Evolutionary conservation across 2,113 vertebrate genomes (phyloP).

Genomic region (Neoarius graeffei): DNA sequence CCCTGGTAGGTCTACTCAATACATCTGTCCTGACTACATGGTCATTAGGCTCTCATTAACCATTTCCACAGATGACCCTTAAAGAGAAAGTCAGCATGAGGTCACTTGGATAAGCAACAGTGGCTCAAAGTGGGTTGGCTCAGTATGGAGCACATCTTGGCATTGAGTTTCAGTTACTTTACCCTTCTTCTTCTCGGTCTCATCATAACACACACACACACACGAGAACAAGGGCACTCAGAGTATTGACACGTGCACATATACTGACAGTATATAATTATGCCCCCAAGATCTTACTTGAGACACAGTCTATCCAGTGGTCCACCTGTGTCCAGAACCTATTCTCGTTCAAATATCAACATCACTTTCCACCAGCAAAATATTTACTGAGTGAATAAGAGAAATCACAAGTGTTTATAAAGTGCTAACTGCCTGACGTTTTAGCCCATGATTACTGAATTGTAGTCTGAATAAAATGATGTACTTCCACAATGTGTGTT

Average conservation of each 20-base stretch:
- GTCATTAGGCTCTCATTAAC: slow-evolving; percentile 54
- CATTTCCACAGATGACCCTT: slow-evolving; percentile 41
- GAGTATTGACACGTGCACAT: slow-evolving; percentile 19
- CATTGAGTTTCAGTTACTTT: slow-evolving; percentile 54
- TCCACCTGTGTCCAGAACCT: slow-evolving; percentile 2
- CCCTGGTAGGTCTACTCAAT: slow-evolving; percentile 49
- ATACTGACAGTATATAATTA: background rate
- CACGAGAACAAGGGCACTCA: slow-evolving; percentile 47
- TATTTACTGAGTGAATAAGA: slow-evolving; percentile 14
- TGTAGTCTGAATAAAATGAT: slow-evolving; percentile 40
- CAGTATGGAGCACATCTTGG: slow-evolving; percentile 20
- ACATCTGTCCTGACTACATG: slow-evolving; percentile 37
- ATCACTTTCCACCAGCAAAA: slow-evolving; percentile 28
- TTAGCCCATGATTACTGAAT: slow-evolving; percentile 32
- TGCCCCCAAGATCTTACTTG: background rate
- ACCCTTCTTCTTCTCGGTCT: slow-evolving; percentile 34
- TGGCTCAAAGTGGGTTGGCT: slow-evolving; percentile 35
- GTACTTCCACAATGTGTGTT: slow-evolving; percentile 20
- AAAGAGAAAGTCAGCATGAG: slow-evolving; percentile 26
- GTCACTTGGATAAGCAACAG: slow-evolving; percentile 41
- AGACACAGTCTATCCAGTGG: slow-evolving; percentile 1
- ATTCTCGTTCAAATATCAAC: slow-evolving; percentile 8
- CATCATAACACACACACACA: slow-evolving; percentile 17
- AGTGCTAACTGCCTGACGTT: slow-evolving; percentile 39
- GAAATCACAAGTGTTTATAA: slow-evolving; percentile 43